Evolutionary conservation across 2,113 vertebrate species (phyloP), one percentile per base, ranked within the genome.

Genomic region (Grus americana): DNA sequence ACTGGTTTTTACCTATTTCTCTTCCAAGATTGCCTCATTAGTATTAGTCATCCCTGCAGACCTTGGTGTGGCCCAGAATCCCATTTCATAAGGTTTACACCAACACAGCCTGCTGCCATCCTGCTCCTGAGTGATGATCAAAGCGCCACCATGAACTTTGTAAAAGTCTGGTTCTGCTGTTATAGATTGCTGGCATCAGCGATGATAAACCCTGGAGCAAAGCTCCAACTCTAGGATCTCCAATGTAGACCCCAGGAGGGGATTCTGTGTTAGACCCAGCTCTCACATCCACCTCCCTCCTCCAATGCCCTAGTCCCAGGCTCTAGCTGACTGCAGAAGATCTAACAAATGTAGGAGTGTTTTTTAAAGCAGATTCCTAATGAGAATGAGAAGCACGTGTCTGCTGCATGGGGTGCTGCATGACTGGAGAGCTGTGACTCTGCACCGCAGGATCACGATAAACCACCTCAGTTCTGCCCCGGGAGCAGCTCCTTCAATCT

Each of bases 81-180:
- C 72, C 59, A 36, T 36, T 58, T 79, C 58, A 40, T 27, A 50
- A 26, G 34, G 47, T 7, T 52, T 50, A 46, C 32, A 57, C 21
- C 15, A 40, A 15, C 36, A 70, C 11, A 49, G 14, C 30, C 12
- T 47, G 26, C 34, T 88, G 44, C 50, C 19, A 8, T 27, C 30
- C 78, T 52, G 20, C 20, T 91, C 55, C 42, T 42, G 32, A 54
- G 61, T 0, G 0, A 12, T 24, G 17, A 34, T 4, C 1, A 4
- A 5, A 62, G 47, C 0, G 0, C 15, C 6, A 4, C 5, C 4
- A 6, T 42, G 83, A 76, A 36, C 34, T 15, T 19, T 47, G 12
- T 36, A 30, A 18, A 65, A 71, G 16, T 75, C 57, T 38, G 63
- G 4, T 7, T 50, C 80, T 76, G 27, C 44, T 30, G 20, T 30